phyloP scores from a whole-genome alignment of 2,113 vertebrate species.

The Pandion haliaetus region DNA sequence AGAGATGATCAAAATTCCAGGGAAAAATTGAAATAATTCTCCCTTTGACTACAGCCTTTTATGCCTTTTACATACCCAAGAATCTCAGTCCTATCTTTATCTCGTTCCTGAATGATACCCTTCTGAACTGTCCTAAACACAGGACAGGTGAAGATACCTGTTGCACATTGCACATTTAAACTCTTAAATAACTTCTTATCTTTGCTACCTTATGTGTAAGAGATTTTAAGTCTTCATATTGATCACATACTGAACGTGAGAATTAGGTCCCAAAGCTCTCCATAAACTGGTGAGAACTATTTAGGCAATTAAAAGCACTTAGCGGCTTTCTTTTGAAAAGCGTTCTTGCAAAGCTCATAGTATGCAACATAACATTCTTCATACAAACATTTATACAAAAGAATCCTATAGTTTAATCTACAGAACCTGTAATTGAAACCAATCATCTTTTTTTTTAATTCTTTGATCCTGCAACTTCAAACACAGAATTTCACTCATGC shows the following conservation, averaged over 20 bases:
- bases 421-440: background rate
- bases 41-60: background rate
- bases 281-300: background rate
- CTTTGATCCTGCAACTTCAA: conserved; percentile 9
- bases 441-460: background rate
- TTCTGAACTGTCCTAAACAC: background rate
- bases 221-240: background rate
- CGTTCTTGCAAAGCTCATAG: background rate
- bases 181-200: background rate
- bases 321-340: background rate
- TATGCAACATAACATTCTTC: background rate
- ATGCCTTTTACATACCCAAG: background rate
- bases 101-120: background rate
- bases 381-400: background rate
- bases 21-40: background rate
- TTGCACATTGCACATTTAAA: background rate
- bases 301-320: background rate
- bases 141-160: background rate
- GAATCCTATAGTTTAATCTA: background rate
- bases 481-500: background rate
- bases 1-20: background rate
- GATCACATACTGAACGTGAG: background rate
- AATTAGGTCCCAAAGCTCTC: background rate
- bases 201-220: background rate
- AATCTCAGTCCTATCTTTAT: background rate